A percentile compares a stretch with the other conserved stretches of the same genome.
Conservation (phyloP, 2,888 invertebrate species). For the Drosophila borborema region DNA sequence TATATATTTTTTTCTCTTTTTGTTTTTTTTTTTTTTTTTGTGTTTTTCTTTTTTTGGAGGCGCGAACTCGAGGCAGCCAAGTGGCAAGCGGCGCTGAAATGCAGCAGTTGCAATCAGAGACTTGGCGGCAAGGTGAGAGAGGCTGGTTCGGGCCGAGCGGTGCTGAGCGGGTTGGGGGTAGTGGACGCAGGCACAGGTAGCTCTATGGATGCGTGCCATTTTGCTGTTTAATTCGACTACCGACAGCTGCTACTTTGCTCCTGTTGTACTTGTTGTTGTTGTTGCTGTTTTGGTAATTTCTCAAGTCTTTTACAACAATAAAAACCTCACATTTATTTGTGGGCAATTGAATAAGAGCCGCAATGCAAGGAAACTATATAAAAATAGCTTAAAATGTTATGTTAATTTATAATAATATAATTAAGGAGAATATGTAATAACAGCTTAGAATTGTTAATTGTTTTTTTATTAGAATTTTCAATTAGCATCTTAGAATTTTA, state of each 20-base stretch:
- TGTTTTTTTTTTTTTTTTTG: neutral
- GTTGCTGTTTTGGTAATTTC: constrained; percentile 44
- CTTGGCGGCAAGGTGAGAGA: constrained; percentile 27
- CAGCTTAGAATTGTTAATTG: neutral
- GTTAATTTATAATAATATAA: neutral
- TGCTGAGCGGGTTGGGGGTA: neutral
- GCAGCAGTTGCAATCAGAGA: constrained; percentile 69
- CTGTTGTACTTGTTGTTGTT: constrained; percentile 8
- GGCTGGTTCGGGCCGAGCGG: neutral
- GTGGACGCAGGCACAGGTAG: constrained; percentile 17
- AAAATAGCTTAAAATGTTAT: neutral
- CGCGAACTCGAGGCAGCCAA: constrained; percentile 76
- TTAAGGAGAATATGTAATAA: neutral
- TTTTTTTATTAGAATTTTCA: neutral
- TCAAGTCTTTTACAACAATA: constrained; percentile 59
- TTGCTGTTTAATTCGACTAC: constrained; percentile 75
- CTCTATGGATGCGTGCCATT: constrained; percentile 78
- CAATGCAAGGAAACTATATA: constrained; percentile 4
- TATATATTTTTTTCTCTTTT: neutral
- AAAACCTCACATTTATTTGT: constrained; percentile 37
- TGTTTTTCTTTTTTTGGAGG: constrained; percentile 62
- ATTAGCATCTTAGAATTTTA: neutral
- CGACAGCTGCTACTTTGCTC: constrained; percentile 55
- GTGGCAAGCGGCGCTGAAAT: constrained; percentile 74
- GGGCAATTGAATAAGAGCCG: constrained; percentile 72